Evolutionary conservation across 2,888 invertebrate genomes (phyloP).

Genomic region (Pyrochroa serraticornis): DNA sequence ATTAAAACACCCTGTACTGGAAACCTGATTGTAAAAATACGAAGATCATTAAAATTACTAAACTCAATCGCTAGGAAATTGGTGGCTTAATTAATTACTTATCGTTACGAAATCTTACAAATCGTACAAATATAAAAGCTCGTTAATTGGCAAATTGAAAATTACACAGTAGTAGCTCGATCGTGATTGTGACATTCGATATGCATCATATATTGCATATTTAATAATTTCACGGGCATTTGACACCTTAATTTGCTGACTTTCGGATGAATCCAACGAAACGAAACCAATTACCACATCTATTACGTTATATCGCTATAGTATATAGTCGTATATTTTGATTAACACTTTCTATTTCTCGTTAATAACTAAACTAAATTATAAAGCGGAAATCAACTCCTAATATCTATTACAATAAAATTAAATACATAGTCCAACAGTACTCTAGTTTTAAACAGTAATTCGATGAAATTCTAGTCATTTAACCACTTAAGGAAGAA

Average conservation of each 20-base stretch:
- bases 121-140: slow-evolving; percentile 24
- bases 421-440: slow-evolving; percentile 9
- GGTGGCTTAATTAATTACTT: slow-evolving; percentile 1
- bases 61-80: too few relatives aligned
- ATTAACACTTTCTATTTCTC: slow-evolving; percentile 14
- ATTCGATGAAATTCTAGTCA: slow-evolving; percentile 24
- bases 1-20: too few relatives aligned
- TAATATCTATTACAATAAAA: slow-evolving; percentile 16
- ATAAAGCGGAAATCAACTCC: slow-evolving; percentile 15
- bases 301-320: slow-evolving; percentile 19
- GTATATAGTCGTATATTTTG: slow-evolving; percentile 16
- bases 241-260: slow-evolving; percentile 7
- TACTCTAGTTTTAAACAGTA: slow-evolving; percentile 19
- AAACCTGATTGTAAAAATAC: too few relatives aligned
- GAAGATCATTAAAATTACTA: too few relatives aligned
- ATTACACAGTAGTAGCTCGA: slow-evolving; percentile 13
- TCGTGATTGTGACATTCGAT: slow-evolving; percentile 23
- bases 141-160: slow-evolving; percentile 19
- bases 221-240: slow-evolving; percentile 11
- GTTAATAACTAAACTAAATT: slow-evolving; percentile 19
- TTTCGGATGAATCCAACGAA: background rate
- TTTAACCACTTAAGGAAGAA: slow-evolving; percentile 27
- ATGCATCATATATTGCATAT: slow-evolving; percentile 19
- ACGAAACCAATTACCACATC: slow-evolving; percentile 9
- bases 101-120: slow-evolving; percentile 7